phyloP scores from a whole-genome alignment of 2,888 invertebrate genomes.

The Nezara viridula region DNA sequence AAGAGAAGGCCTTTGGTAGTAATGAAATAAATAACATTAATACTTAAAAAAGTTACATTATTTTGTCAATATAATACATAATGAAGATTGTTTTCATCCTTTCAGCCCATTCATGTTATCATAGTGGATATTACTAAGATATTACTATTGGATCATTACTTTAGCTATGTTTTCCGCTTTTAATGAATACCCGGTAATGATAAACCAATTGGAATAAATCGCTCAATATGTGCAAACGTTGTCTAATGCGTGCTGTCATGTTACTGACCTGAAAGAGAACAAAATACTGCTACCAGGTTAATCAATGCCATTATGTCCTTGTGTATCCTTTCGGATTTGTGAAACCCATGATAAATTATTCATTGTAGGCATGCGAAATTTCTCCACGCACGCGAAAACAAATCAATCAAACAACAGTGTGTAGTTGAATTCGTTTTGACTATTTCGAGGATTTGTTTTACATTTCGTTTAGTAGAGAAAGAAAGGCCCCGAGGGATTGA shows the following conservation, averaged over 20 bases:
- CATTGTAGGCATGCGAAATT: conserved; percentile 25
- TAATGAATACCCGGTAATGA: background rate
- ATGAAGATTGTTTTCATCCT: too few species aligned
- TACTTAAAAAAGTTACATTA: too few species aligned
- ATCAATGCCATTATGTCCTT: conserved; percentile 21
- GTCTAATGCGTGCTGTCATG: background rate
- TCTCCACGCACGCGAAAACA: conserved; percentile 22
- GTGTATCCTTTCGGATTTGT: conserved; percentile 26
- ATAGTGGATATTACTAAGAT: too few species aligned
- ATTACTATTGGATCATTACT: too few species aligned
- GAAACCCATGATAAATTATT: conserved; percentile 22
- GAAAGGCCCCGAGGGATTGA: background rate
- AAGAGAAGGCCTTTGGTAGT: too few species aligned
- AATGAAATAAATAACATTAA: too few species aligned
- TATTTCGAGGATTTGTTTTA: conserved; percentile 17
- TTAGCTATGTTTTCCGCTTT: background rate
- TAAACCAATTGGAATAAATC: background rate
- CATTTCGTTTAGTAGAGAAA: background rate
- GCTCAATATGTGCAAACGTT: background rate
- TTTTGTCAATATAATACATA: too few species aligned
- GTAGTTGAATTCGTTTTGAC: conserved; percentile 13
- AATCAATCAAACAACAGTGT: conserved; percentile 17
- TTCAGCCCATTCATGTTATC: too few species aligned
- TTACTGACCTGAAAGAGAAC: background rate
- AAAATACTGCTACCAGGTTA: background rate